Evolutionary conservation across 2,797 vertebrate species (phyloP), one percentile per base, ranked within the genome.

Genomic region (Chrosomus eos): DNA sequence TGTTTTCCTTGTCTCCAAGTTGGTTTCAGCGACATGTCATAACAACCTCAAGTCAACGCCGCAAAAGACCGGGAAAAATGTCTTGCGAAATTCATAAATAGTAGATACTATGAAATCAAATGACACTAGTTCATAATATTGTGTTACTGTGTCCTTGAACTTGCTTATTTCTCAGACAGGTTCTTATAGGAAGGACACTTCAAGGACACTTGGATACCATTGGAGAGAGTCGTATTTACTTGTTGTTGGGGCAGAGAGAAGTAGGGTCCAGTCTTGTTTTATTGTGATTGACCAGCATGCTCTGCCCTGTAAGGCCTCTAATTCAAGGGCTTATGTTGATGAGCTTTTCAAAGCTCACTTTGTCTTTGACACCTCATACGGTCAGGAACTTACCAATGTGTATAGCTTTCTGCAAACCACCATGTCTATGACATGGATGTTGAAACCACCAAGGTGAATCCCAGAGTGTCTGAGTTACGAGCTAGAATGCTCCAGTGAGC

Each of bases 301-400:
- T n/a, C 68, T 71, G 40, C 36, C 36, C 33, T 71, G 36, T 18
- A 43, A 43, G 40, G 40, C 40, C 40, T 43, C 40, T 43, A 40
- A 68, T 21, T 67, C 64, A 31, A 28, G 70, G 19, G 43, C 79
- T 23, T 45, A 14, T 40, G 64, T 64, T 86, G 89, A 86, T 53
- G 33, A 88, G 64, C 77, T 90, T 82, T 90, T 90, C 21, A 88
- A 89, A 88, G 83, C 80, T 75, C 76, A 88, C 45, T 91, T 88
- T 43, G 85, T 90, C 51, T 91, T 91, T 31, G 83, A 53, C 28
- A 88, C 72, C 6, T 85, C 81, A 36, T 89, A 89, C 79, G 71
- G 88, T 83, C 13, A 19, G 1, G 72, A 83, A 64, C 77, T 91
- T 72, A 82, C 14, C 26, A 90, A 87, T 82, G 64, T 89, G 36